Conservation (phyloP, 2,113 vertebrate species). For the Equus przewalskii region DNA sequence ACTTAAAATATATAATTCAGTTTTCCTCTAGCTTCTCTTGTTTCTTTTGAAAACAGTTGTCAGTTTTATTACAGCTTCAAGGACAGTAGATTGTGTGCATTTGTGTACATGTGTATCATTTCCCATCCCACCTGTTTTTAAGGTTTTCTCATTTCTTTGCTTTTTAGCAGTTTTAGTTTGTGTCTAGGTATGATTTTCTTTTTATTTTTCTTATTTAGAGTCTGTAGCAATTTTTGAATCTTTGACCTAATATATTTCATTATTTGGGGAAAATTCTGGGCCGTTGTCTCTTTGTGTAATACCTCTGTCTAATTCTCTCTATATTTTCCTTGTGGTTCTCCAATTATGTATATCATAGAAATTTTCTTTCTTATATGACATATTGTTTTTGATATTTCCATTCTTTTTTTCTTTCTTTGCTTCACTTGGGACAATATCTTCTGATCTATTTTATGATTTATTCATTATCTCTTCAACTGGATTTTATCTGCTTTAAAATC, state of each 20-base stretch:
- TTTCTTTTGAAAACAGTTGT: background rate
- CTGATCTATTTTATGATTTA: background rate
- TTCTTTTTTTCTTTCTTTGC: background rate
- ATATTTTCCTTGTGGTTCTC: background rate
- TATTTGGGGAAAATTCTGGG: background rate
- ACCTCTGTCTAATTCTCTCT: background rate
- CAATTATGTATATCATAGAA: background rate
- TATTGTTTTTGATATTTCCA: background rate
- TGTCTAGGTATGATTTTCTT: background rate
- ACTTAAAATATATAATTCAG: background rate
- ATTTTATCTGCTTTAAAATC: background rate
- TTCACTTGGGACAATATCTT: background rate
- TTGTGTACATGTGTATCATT: background rate
- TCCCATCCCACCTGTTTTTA: background rate
- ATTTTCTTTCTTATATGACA: background rate
- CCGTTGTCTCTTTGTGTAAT: background rate
- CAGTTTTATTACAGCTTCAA: background rate
- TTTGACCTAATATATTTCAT: background rate
- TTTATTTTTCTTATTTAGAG: background rate
- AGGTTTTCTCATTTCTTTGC: background rate
- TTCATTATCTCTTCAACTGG: background rate
- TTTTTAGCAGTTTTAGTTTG: background rate
- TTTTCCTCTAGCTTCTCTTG: background rate
- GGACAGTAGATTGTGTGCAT: background rate
- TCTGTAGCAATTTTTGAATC: background rate